phyloP scores from a whole-genome alignment of 2,797 vertebrate genomes.

The Sebastes cheni region DNA sequence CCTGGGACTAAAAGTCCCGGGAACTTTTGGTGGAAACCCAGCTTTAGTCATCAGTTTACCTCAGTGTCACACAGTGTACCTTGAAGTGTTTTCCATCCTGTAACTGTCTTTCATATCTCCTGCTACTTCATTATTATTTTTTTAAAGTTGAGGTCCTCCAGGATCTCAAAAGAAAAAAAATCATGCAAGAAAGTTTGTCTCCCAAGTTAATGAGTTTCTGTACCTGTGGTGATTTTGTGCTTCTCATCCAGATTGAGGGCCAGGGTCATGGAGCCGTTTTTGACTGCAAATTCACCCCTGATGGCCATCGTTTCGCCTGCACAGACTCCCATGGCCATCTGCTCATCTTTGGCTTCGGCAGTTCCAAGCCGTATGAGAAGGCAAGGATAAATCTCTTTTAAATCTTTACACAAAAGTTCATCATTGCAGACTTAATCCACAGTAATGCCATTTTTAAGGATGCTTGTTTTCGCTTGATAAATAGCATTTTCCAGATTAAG shows the following conservation, averaged over 20 bases:
- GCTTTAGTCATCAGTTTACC: not conserved
- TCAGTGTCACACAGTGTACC: not conserved
- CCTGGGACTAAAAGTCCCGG: no score
- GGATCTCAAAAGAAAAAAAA: not conserved
- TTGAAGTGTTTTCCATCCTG: not conserved
- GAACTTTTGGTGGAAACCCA: no score
- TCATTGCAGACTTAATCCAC: not conserved
- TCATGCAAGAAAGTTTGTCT: not conserved
- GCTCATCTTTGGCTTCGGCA: conserved; percentile 95
- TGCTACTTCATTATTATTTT: not conserved
- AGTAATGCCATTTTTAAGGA: not conserved
- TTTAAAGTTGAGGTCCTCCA: not conserved
- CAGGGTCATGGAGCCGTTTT: conserved; percentile 98
- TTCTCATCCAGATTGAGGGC: conserved; percentile 89
- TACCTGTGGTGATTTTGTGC: conserved; percentile 5
- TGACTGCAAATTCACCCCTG: conserved; percentile 96
- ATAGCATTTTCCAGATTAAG: not conserved
- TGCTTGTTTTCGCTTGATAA: not conserved
- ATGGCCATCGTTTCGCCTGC: conserved; percentile 95
- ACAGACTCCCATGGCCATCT: conserved; percentile 98
- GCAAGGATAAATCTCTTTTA: conserved; percentile 64
- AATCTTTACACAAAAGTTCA: not conserved
- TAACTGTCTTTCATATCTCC: not conserved
- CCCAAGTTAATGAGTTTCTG: not conserved
- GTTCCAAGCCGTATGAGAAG: conserved; percentile 94